Conservation (phyloP, 1,140 invertebrate genomes). For the Holotrichia oblita region DNA sequence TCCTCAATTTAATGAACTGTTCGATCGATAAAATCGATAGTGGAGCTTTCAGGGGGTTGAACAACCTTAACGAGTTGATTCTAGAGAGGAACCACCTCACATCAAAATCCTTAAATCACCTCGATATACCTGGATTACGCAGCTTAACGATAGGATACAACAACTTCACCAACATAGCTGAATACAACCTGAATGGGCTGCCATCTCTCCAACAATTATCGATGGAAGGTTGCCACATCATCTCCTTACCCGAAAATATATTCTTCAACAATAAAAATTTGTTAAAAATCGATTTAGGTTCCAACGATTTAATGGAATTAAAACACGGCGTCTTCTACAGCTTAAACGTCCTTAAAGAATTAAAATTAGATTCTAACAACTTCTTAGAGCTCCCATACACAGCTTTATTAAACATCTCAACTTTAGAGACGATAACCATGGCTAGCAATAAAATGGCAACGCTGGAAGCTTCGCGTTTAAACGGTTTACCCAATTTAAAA, state of each 20-base stretch:
- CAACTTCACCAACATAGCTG: conserved; percentile 77
- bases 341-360: conserved; percentile 76
- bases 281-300: conserved; percentile 74
- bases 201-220: conserved; percentile 77
- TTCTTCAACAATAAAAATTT: conserved; percentile 81
- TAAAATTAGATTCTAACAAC: conserved; percentile 77
- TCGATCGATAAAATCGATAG: conserved; percentile 70
- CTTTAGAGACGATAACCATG: conserved; percentile 77
- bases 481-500: conserved; percentile 75
- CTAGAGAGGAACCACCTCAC: conserved; percentile 78
- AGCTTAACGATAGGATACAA: conserved; percentile 78
- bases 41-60: conserved; percentile 71
- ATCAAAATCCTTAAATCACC: conserved; percentile 69
- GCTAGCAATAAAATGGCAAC: conserved; percentile 75
- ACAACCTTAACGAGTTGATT: conserved; percentile 75
- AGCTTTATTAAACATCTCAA: conserved; percentile 76
- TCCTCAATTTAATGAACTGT: conserved; percentile 69
- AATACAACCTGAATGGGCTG: conserved; percentile 75
- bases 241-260: conserved; percentile 70
- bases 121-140: conserved; percentile 77
- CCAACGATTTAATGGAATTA: conserved; percentile 72
- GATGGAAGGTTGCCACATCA: conserved; percentile 75
- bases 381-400: conserved; percentile 80
- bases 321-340: conserved; percentile 74
- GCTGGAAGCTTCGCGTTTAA: conserved; percentile 80